phyloP scores from a whole-genome alignment of 2,113 vertebrate genomes.

The Talpa occidentalis region DNA sequence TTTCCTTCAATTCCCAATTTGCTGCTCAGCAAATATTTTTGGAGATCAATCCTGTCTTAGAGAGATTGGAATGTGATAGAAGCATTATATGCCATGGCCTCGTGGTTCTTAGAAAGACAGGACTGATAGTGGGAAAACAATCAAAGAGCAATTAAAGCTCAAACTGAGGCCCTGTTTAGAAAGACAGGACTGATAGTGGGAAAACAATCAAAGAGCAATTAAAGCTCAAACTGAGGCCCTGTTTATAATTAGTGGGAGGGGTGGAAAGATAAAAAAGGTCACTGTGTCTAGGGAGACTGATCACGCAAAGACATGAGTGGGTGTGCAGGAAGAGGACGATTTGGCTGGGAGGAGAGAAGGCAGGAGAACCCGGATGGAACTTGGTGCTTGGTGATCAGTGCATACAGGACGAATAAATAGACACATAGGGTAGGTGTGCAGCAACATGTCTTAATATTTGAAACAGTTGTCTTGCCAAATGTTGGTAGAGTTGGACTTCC shows the following conservation, averaged over 20 bases:
- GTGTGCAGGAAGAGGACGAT: neutral
- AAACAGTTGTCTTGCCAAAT: neutral
- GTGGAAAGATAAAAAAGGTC: neutral
- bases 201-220: neutral
- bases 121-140: neutral
- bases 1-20: neutral
- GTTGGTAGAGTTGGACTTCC: neutral
- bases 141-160: neutral
- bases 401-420: neutral
- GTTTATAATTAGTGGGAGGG: neutral
- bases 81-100: fast-evolving
- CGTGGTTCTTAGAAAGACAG: neutral
- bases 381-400: neutral
- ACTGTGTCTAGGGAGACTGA: neutral
- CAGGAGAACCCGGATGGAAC: neutral
- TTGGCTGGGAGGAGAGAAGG: neutral
- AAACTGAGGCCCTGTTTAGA: neutral
- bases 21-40: neutral
- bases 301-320: neutral
- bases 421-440: neutral
- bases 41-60: neutral
- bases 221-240: neutral
- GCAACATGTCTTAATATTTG: neutral
- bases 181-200: neutral
- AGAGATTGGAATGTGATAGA: neutral